phyloP scores from a whole-genome alignment of 2,797 vertebrate genomes.

The Neopelma chrysocephalum region DNA sequence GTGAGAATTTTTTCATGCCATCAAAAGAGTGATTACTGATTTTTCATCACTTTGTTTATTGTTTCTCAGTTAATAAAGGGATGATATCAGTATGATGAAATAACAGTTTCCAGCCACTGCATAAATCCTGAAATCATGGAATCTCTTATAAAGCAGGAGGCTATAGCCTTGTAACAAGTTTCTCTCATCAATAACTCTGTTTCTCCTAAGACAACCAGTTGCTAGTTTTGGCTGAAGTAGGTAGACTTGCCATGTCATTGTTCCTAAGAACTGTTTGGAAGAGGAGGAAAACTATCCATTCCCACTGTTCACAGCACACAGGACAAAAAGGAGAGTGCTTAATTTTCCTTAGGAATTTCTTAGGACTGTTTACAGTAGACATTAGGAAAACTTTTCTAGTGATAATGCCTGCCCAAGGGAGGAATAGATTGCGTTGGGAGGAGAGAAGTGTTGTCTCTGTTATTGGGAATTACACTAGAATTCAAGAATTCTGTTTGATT shows the following conservation, averaged over 20 bases:
- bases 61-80: neutral
- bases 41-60: neutral
- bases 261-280: neutral
- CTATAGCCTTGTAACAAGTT: neutral
- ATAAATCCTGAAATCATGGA: neutral
- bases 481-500: neutral
- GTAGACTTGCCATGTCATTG: neutral
- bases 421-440: neutral
- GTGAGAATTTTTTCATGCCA: neutral
- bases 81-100: neutral
- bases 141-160: neutral
- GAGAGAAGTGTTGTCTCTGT: neutral
- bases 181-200: neutral
- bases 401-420: neutral
- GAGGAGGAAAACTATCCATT: neutral
- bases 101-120: neutral
- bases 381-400: neutral
- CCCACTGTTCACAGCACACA: accelerated
- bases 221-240: neutral
- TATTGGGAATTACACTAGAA: neutral
- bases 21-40: neutral
- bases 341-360: neutral
- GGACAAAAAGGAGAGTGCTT: neutral
- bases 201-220: neutral
- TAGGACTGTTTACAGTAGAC: neutral